phyloP scores from a whole-genome alignment of 2,113 vertebrate species.

The Ceratotherium simum region DNA sequence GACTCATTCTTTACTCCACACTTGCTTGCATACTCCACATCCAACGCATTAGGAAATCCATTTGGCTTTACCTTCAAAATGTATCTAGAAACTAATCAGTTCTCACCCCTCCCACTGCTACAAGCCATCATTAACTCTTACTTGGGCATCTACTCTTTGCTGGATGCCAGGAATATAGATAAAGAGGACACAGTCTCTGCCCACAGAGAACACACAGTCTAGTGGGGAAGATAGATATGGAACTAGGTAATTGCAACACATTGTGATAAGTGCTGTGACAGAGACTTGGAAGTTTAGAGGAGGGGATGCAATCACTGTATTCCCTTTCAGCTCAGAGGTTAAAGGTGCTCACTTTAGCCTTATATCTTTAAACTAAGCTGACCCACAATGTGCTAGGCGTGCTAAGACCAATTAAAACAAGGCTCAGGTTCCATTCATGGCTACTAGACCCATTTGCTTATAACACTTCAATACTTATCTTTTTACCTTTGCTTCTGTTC shows the following conservation, averaged over 20 bases:
- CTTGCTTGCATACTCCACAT: neutral
- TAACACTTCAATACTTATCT: neutral
- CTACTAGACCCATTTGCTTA: neutral
- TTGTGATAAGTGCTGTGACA: neutral
- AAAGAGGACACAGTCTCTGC: neutral
- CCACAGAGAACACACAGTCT: neutral
- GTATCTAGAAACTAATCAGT: neutral
- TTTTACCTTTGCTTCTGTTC: neutral
- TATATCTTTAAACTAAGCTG: neutral
- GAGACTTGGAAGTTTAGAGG: neutral
- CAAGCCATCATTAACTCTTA: neutral
- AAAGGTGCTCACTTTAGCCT: neutral
- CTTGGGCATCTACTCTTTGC: neutral
- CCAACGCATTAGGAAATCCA: neutral
- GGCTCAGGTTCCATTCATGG: neutral
- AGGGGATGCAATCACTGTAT: neutral
- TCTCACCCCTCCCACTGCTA: neutral
- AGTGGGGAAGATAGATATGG: neutral
- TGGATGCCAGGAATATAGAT: neutral
- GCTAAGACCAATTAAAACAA: neutral
- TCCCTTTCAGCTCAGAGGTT: neutral
- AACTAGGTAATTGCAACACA: neutral
- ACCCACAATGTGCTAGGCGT: neutral
- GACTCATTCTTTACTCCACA: neutral
- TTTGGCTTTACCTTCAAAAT: slow-evolving; percentile 1